These are phyloP conservation scores for Dasyurus viverrinus DNA, from an alignment of 2,113 vertebrate species.

Conservation along the genomic window DNA sequence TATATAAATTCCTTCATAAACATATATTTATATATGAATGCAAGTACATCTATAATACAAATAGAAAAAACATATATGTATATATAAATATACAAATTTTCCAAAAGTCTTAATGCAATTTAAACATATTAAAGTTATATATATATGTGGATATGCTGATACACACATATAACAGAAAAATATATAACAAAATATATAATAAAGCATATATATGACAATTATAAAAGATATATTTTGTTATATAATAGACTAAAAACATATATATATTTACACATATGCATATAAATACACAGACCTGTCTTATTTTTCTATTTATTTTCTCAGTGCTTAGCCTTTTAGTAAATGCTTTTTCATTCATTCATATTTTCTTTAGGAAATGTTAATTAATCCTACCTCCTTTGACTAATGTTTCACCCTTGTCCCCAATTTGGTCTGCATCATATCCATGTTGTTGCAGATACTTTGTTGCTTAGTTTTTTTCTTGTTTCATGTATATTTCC, in stretches of 20 bases:
- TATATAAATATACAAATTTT: background rate
- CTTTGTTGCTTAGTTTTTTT: background rate
- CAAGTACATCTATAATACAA: background rate
- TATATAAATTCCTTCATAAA: background rate
- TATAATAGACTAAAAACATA: too few relatives aligned
- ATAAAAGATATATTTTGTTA: too few relatives aligned
- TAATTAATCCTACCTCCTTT: background rate
- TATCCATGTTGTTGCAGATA: background rate
- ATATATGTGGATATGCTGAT: background rate
- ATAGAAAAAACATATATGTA: background rate
- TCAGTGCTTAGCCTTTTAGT: background rate
- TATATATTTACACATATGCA: too few relatives aligned
- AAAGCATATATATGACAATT: background rate
- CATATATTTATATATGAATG: background rate
- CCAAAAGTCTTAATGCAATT: background rate
- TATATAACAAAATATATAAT: background rate
- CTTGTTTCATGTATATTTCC: background rate
- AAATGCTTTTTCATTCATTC: background rate
- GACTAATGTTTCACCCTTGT: background rate
- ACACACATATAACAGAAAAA: background rate
- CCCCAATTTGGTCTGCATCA: background rate
- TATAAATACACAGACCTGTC: background rate
- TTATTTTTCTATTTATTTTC: background rate
- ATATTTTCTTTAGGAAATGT: background rate
- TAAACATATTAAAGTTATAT: background rate